A percentile compares a stretch with the other conserved stretches of the same genome.
Conservation (phyloP, 2,113 vertebrate species). For the Sciurus niger region DNA sequence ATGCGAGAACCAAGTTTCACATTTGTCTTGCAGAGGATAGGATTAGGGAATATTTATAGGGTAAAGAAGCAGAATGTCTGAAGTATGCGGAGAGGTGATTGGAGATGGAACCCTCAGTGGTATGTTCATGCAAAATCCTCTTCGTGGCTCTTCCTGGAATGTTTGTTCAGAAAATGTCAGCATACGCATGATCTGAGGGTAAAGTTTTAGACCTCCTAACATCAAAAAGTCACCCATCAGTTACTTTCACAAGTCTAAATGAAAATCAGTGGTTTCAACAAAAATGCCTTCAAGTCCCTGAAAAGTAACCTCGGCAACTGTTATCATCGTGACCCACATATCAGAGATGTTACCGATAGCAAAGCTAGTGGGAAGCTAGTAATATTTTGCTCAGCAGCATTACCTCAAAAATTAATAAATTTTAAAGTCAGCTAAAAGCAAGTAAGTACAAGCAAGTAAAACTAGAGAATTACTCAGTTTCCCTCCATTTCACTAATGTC, state of each 20-base stretch:
- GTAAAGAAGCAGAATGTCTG: too few species aligned
- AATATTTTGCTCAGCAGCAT: background rate
- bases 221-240: background rate
- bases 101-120: too few species aligned
- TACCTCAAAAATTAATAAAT: too few species aligned
- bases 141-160: background rate
- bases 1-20: background rate
- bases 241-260: too few species aligned
- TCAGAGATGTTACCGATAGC: too few species aligned
- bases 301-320: background rate
- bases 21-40: background rate
- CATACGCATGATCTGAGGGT: too few species aligned
- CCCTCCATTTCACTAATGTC: background rate
- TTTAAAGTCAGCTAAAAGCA: too few species aligned
- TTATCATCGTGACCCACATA: too few species aligned
- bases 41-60: accelerated
- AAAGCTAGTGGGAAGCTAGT: background rate
- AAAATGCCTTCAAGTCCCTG: background rate
- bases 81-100: background rate
- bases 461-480: too few species aligned
- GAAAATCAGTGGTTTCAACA: too few species aligned
- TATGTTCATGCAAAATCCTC: too few species aligned
- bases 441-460: too few species aligned
- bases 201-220: background rate
- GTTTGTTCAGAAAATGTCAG: background rate